phyloP scores from a whole-genome alignment of 2,113 vertebrate species.

The Mormyrus lacerda region DNA sequence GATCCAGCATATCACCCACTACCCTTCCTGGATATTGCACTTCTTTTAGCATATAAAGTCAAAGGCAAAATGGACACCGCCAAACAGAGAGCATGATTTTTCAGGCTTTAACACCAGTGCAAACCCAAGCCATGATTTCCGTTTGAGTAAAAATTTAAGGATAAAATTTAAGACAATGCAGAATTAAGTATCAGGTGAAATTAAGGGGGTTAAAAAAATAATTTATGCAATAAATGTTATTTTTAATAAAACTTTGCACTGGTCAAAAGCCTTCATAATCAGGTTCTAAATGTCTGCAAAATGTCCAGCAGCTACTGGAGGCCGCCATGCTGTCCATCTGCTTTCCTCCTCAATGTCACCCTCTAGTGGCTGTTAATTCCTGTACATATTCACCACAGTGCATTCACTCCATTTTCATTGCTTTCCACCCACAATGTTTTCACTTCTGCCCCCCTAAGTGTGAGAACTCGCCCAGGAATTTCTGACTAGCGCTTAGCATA shows the following conservation, averaged over 20 bases:
- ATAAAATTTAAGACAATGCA: neutral
- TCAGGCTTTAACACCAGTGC: neutral
- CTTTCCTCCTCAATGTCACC: neutral
- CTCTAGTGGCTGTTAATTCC: neutral
- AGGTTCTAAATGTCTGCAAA: neutral
- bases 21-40: neutral
- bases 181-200: neutral
- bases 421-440: neutral
- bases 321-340: neutral
- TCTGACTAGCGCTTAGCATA: neutral
- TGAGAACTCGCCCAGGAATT: neutral
- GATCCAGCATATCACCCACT: neutral
- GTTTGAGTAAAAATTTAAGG: neutral
- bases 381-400: neutral
- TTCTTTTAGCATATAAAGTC: conserved; percentile 18
- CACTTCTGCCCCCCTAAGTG: neutral
- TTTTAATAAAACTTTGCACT: neutral
- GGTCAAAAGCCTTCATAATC: neutral
- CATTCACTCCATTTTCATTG: neutral
- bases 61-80: neutral
- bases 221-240: neutral
- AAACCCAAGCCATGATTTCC: neutral
- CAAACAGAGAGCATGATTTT: neutral
- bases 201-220: neutral
- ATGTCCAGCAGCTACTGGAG: conserved; percentile 11